Evolutionary conservation across 2,797 vertebrate genomes (phyloP), one percentile per base, ranked within the genome.

Genomic region (Dendrocincla fuliginosa): DNA sequence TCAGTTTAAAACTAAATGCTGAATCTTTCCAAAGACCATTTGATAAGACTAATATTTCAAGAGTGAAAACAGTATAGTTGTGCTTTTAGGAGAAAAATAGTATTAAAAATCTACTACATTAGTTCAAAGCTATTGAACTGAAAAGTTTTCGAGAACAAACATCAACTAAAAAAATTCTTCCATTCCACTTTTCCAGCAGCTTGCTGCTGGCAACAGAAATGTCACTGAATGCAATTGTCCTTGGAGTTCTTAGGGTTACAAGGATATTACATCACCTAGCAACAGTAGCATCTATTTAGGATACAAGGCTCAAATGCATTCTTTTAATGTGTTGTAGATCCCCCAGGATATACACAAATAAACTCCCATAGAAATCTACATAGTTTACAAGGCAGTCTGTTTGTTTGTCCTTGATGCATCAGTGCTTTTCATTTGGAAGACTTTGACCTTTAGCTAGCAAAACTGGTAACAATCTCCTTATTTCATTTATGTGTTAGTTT

Each of bases 191-290:
- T 82, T 90, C 11, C 64, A 84, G 27, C 16, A 76, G 28, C 41
- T 89, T 77, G 18, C 30, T 73, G 11, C 27, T 74, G 33, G 88
- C 47, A 87, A 77, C 4, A 19, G 60, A 88, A 96, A 95, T 91
- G 70, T 85, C 63, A 59, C 39, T 56, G 76, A 83, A 83, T 35
- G 19, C 50, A 80, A 65, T 90, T 15, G 30, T 93, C 87, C 90
- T 96, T 92, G 84, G 65, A 83, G 55, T 89, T 92, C 42, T 4
- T 83, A 59, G 82, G 55, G 61, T 95, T 93, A 69, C 69, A 88
- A 73, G 33, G 53, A 73, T 90, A 92, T 95, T 94, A 59, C 92
- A 88, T 94, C 87, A 93, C 93, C 65, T 94, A 96, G 89, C 89
- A 96, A 93, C 89, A 93, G 79, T 78, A 96, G 60, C 23, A 65